These are phyloP conservation scores for Drosophila parvula DNA, from an alignment of 1,140 invertebrate genomes.

Conservation along the genomic window DNA sequence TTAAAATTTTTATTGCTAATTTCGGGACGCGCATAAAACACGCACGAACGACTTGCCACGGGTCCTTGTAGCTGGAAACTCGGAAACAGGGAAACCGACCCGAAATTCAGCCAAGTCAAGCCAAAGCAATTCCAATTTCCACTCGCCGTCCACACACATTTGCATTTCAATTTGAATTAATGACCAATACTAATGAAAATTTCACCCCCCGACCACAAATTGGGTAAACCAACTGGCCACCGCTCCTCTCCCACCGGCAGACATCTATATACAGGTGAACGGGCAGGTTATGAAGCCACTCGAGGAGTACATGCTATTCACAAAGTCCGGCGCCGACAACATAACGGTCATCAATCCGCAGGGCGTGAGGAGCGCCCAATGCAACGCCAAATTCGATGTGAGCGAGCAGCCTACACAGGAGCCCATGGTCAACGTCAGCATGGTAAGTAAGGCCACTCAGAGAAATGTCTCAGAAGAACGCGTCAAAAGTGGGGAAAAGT, in stretches of 20 bases:
- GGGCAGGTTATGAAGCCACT: constrained; percentile 91
- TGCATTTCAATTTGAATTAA: constrained; percentile 82
- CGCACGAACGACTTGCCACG: constrained; percentile 56
- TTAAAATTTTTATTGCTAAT: constrained; percentile 81
- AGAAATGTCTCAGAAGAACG: neutral
- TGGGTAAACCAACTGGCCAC: constrained; percentile 36
- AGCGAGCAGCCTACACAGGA: constrained; percentile 87
- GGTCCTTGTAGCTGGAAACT: constrained; percentile 11
- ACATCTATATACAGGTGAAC: constrained; percentile 92
- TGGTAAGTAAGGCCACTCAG: constrained; percentile 84
- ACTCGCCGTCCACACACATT: constrained; percentile 57
- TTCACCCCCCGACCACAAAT: constrained; percentile 49
- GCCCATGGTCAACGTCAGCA: constrained; percentile 88
- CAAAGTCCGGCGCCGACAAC: constrained; percentile 90
- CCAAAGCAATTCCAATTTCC: constrained; percentile 52
- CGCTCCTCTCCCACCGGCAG: constrained; percentile 83
- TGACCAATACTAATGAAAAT: constrained; percentile 81
- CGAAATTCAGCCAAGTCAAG: constrained; percentile 18
- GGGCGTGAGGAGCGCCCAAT: constrained; percentile 92
- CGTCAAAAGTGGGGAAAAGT: no score
- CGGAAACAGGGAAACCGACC: neutral
- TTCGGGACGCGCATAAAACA: constrained; percentile 70
- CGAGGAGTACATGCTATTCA: constrained; percentile 95
- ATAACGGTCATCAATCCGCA: constrained; percentile 92
- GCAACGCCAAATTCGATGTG: constrained; percentile 89